phyloP scores from a whole-genome alignment of 2,888 invertebrate species.

The Tricholauxania praeusta region DNA sequence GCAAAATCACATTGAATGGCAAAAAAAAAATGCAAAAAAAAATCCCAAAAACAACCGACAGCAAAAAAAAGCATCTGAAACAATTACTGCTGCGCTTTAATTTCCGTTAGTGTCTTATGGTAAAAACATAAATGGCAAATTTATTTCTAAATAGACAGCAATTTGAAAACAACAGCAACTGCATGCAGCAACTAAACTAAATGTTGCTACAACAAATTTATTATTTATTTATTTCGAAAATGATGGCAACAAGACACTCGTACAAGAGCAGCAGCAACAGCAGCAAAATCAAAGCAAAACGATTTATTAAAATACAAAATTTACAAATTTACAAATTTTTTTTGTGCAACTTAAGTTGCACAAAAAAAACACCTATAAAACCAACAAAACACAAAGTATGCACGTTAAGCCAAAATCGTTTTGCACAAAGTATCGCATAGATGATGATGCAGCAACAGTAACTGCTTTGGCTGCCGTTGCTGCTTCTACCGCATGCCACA shows the following conservation, averaged over 20 bases:
- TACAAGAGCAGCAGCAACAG: not conserved
- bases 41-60: not conserved
- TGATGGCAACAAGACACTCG: no score
- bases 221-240: no score
- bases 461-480: not conserved
- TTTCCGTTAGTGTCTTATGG: no score
- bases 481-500: slow-evolving; percentile 3
- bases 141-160: no score
- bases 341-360: slow-evolving; percentile 10
- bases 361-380: slow-evolving; percentile 3
- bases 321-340: slow-evolving; percentile 13
- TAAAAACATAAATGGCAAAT: no score
- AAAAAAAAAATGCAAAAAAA: not conserved
- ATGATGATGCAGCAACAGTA: slow-evolving; percentile 2
- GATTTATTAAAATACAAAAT: slow-evolving; percentile 7
- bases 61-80: not conserved
- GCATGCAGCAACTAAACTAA: not conserved
- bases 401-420: slow-evolving; percentile 10
- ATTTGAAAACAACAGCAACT: not conserved
- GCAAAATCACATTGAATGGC: not conserved
- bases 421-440: slow-evolving; percentile 2
- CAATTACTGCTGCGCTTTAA: not conserved
- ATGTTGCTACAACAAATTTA: no score
- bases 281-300: slow-evolving; percentile 17
- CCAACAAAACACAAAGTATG: not conserved